Evolutionary conservation across 2,888 invertebrate species (phyloP).

Genomic region (Drosophila diplacantha): DNA sequence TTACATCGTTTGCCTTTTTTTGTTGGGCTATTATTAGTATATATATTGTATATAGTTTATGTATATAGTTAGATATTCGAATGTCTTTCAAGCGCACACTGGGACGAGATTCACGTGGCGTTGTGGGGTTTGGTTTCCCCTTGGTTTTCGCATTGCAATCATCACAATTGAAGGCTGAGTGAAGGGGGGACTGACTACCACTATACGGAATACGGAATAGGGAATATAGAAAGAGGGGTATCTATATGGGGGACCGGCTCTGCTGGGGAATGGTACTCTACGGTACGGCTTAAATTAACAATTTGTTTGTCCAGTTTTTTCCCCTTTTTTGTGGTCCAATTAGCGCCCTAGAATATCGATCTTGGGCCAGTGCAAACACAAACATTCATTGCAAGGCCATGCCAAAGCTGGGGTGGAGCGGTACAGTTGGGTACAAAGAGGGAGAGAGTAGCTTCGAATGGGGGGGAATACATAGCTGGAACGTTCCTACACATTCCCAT

Average conservation of each 20-base stretch:
- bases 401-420: slow-evolving; percentile 13
- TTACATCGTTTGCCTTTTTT: neutral
- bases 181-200: neutral
- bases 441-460: neutral
- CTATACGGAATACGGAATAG: neutral
- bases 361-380: slow-evolving; percentile 20
- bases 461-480: slow-evolving; percentile 3
- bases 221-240: neutral
- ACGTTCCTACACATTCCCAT: neutral
- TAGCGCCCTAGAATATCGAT: slow-evolving; percentile 31
- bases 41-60: neutral
- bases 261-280: slow-evolving; percentile 12
- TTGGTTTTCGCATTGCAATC: slow-evolving; percentile 14
- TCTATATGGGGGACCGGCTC: neutral
- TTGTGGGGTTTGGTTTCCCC: slow-evolving; percentile 1
- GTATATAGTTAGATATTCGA: slow-evolving; percentile 25
- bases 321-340: slow-evolving; percentile 20
- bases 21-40: slow-evolving; percentile 7
- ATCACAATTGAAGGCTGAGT: slow-evolving; percentile 29
- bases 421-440: slow-evolving; percentile 17
- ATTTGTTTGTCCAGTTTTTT: neutral
- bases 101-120: slow-evolving; percentile 9
- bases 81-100: slow-evolving; percentile 22
- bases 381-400: slow-evolving; percentile 10
- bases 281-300: slow-evolving; percentile 27